These are phyloP conservation scores for Buathra laborator DNA, from an alignment of 2,888 invertebrate genomes.

Conservation along the genomic window DNA sequence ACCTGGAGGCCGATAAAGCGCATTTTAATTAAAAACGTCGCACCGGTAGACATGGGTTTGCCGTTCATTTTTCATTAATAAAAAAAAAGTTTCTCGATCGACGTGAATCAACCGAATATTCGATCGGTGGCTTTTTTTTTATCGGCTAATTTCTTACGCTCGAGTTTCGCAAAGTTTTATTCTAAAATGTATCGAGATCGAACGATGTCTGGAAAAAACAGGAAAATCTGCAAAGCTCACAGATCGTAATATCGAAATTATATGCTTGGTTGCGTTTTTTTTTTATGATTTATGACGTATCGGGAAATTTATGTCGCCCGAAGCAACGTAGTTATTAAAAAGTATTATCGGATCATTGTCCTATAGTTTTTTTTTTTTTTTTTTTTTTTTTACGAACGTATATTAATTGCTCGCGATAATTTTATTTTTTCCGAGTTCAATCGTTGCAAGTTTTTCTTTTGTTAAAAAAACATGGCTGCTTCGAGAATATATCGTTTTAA, in stretches of 20 bases:
- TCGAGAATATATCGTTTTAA: background rate
- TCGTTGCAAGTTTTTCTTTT: background rate
- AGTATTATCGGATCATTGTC: background rate
- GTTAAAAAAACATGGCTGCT: background rate
- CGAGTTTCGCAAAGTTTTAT: background rate
- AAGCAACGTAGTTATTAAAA: conserved; percentile 14
- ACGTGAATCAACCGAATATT: background rate
- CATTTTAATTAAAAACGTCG: conserved; percentile 39
- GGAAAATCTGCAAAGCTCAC: background rate
- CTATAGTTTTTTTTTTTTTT: conserved; percentile 3
- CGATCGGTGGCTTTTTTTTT: no score
- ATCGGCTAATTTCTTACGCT: background rate
- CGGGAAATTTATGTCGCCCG: background rate
- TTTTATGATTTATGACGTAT: background rate
- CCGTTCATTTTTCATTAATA: conserved; percentile 24
- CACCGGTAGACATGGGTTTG: conserved; percentile 15
- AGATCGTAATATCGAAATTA: background rate
- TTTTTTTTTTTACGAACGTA: conserved; percentile 1
- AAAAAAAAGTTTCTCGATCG: conserved; percentile 4
- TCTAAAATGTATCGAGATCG: background rate
- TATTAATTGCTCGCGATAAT: no score
- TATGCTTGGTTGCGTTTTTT: background rate
- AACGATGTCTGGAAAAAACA: background rate
- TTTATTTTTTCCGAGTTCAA: background rate
- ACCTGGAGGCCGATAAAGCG: conserved; percentile 47